Conservation (phyloP, 2,797 vertebrate genomes). For the Epinephelus coioides region DNA sequence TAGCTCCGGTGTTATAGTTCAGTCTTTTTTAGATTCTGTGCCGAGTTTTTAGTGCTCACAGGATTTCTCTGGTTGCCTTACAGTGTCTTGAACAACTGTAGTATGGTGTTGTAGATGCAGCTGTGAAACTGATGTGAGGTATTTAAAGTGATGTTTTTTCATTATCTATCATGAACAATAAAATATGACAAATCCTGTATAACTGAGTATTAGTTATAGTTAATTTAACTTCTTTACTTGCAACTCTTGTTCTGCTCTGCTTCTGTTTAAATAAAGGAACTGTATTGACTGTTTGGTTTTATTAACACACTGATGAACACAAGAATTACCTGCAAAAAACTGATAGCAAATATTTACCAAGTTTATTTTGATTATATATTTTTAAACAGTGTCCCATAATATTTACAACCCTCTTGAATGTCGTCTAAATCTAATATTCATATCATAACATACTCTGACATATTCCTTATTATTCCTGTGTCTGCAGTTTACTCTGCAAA, state of each 20-base stretch:
- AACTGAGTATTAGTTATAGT: conserved; percentile 24
- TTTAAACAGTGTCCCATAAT: conserved; percentile 47
- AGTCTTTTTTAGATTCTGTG: conserved; percentile 42
- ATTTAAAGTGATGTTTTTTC: conserved; percentile 27
- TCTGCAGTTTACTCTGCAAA: conserved; percentile 25
- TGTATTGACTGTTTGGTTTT: conserved; percentile 10
- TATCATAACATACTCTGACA: conserved; percentile 36
- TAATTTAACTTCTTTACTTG: conserved; percentile 24
- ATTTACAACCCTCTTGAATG: conserved; percentile 66
- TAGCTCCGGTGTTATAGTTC: conserved; percentile 28
- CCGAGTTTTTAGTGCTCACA: conserved; percentile 22
- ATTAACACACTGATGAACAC: conserved; percentile 17
- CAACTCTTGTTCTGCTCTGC: conserved; percentile 28
- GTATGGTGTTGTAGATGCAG: conserved; percentile 24
- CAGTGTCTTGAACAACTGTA: conserved; percentile 29
- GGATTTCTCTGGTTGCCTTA: conserved; percentile 43
- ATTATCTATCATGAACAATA: conserved; percentile 29
- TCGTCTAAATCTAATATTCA: neutral
- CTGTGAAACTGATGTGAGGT: conserved; percentile 32
- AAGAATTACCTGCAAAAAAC: conserved; percentile 21
- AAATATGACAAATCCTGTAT: conserved; percentile 25
- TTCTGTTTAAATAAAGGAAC: conserved; percentile 55
- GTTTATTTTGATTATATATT: conserved; percentile 46
- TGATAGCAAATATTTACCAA: conserved; percentile 36
- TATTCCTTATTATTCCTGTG: conserved; percentile 7